Evolutionary conservation across 2,888 invertebrate genomes (phyloP).

Genomic region (Mesochorus sp.): DNA sequence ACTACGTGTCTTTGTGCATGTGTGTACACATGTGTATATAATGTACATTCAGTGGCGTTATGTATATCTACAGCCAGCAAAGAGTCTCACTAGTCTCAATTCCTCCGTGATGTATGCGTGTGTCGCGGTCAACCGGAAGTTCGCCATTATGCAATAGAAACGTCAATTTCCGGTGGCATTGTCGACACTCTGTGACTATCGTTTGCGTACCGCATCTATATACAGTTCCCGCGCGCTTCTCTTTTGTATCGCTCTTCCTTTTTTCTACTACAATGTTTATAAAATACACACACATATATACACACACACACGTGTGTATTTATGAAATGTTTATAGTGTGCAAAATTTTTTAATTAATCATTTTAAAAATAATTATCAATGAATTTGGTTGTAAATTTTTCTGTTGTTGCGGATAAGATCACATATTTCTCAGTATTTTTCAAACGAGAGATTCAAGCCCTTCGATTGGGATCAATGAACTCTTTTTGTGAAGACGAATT

Average conservation of each 20-base stretch:
- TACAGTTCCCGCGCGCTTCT: slow-evolving; percentile 57
- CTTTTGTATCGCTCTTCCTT: slow-evolving; percentile 53
- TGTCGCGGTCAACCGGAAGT: slow-evolving; percentile 77
- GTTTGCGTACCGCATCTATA: slow-evolving; percentile 40
- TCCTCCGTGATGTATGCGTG: slow-evolving; percentile 8
- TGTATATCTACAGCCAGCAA: slow-evolving; percentile 24
- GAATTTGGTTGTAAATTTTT: too few relatives aligned
- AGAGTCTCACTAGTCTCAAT: slow-evolving; percentile 36
- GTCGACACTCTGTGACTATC: slow-evolving; percentile 60
- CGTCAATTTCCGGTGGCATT: slow-evolving; percentile 74
- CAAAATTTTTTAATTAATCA: too few relatives aligned
- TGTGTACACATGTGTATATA: neutral
- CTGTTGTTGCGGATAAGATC: too few relatives aligned
- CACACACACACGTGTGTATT: neutral
- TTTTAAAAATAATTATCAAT: too few relatives aligned
- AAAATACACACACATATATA: neutral
- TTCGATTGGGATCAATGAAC: too few relatives aligned
- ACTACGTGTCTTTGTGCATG: too few relatives aligned
- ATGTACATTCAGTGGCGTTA: slow-evolving; percentile 2
- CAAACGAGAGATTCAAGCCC: too few relatives aligned
- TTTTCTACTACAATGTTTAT: slow-evolving; percentile 23
- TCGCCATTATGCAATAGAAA: slow-evolving; percentile 78
- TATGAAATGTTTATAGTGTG: too few relatives aligned
- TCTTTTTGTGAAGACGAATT: too few relatives aligned
- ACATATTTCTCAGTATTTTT: too few relatives aligned